These are phyloP conservation scores for Pygocentrus nattereri DNA, from an alignment of 2,797 vertebrate genomes.

Conservation along the genomic window DNA sequence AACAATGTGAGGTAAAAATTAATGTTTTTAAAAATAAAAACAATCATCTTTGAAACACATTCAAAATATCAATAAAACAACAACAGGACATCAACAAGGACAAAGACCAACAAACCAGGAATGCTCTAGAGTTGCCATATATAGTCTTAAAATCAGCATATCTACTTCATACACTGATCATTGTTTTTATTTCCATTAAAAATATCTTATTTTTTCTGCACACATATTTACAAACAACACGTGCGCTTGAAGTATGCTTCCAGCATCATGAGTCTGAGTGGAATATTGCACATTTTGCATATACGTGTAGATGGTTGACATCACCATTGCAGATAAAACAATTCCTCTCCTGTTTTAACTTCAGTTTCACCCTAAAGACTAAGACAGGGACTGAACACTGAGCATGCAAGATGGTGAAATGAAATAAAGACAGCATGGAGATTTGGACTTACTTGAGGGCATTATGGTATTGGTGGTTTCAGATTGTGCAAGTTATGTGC, in stretches of 20 bases:
- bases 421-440: background rate
- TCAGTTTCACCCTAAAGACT: background rate
- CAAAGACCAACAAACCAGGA: slow-evolving; percentile 45
- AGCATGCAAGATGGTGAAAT: slow-evolving; percentile 6
- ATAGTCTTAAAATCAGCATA: slow-evolving; percentile 36
- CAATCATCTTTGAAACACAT: slow-evolving; percentile 52
- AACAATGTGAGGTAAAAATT: slow-evolving; percentile 47
- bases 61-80: slow-evolving; percentile 46
- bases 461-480: background rate
- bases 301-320: slow-evolving; percentile 61
- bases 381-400: background rate
- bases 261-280: slow-evolving; percentile 66
- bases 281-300: slow-evolving; percentile 80
- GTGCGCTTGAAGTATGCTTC: slow-evolving; percentile 59
- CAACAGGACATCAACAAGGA: slow-evolving; percentile 53
- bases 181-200: slow-evolving; percentile 62
- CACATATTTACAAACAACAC: slow-evolving; percentile 53
- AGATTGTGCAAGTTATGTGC: slow-evolving; percentile 28
- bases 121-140: slow-evolving; percentile 27
- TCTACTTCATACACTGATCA: slow-evolving; percentile 16
- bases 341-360: slow-evolving; percentile 8
- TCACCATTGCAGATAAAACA: slow-evolving; percentile 1
- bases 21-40: slow-evolving; percentile 63
- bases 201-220: slow-evolving; percentile 68
- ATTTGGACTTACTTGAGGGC: slow-evolving; percentile 2